Percentiles rank a stretch among this genome's conserved stretches.
phyloP scores from a whole-genome alignment of 2,888 invertebrate species.

The Drosophila sordidula region DNA sequence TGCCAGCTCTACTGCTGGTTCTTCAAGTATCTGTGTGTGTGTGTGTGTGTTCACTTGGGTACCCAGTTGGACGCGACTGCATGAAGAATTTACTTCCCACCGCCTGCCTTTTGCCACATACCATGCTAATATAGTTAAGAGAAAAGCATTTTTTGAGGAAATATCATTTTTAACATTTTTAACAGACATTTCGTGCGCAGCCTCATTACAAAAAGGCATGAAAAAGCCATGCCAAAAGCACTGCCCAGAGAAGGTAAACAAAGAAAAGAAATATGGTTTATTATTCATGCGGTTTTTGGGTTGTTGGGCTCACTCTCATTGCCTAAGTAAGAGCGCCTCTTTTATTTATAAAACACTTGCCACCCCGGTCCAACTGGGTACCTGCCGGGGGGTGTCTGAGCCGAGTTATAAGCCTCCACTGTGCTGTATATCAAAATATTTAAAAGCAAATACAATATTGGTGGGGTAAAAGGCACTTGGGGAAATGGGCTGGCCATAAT shows the following conservation, averaged over 20 bases:
- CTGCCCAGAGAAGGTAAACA: not conserved
- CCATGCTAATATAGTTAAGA: not conserved
- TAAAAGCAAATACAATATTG: constrained; percentile 82
- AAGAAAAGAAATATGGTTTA: not conserved
- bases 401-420: constrained; percentile 72
- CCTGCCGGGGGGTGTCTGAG: constrained; percentile 39
- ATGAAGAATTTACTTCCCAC: constrained; percentile 23
- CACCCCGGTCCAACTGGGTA: constrained; percentile 34
- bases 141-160: not conserved
- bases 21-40: constrained; percentile 41
- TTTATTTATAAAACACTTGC: not conserved
- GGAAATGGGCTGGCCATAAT: constrained; percentile 67
- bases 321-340: not conserved
- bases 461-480: constrained; percentile 59
- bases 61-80: constrained; percentile 43
- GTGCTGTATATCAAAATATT: constrained; percentile 84
- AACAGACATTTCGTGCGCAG: not conserved
- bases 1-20: constrained; percentile 52
- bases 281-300: not conserved
- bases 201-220: not conserved
- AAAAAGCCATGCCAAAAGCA: not conserved
- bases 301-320: not conserved
- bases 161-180: not conserved
- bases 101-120: not conserved
- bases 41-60: constrained; percentile 16